Evolutionary conservation across 1,140 invertebrate genomes (phyloP).

Genomic region (Lepidurus arcticus): DNA sequence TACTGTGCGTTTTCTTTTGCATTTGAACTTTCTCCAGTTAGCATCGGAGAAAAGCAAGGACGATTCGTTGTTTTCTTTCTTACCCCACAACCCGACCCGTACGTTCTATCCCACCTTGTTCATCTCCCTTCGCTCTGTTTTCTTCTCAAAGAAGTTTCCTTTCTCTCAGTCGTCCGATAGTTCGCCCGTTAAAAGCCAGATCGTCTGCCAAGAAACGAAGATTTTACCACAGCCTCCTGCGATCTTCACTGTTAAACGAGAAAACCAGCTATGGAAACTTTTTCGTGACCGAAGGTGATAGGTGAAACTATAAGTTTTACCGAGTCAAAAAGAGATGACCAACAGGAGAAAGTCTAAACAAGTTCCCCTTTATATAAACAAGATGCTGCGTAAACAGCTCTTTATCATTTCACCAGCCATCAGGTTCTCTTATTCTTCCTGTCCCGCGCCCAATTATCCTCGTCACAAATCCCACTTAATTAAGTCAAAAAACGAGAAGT

Average conservation of each 20-base stretch:
- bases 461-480: background rate
- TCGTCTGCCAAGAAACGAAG: background rate
- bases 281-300: constrained; percentile 8
- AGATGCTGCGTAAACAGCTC: background rate
- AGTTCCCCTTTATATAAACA: constrained; percentile 17
- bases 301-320: constrained; percentile 16
- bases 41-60: constrained; percentile 4
- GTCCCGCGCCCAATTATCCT: background rate
- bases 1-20: background rate
- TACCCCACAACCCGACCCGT: too few species aligned
- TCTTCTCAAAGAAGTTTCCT: background rate
- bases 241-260: background rate
- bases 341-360: background rate
- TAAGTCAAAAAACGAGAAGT: background rate
- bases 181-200: constrained; percentile 5
- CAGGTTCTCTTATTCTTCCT: background rate
- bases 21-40: constrained; percentile 4
- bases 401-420: background rate
- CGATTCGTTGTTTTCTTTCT: background rate
- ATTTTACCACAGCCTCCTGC: background rate
- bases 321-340: constrained; percentile 4
- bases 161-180: background rate
- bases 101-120: too few species aligned
- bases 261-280: background rate
- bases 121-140: too few species aligned